These are phyloP conservation scores for Epinephelus lanceolatus DNA, from an alignment of 2,113 vertebrate species.

Conservation along the genomic window DNA sequence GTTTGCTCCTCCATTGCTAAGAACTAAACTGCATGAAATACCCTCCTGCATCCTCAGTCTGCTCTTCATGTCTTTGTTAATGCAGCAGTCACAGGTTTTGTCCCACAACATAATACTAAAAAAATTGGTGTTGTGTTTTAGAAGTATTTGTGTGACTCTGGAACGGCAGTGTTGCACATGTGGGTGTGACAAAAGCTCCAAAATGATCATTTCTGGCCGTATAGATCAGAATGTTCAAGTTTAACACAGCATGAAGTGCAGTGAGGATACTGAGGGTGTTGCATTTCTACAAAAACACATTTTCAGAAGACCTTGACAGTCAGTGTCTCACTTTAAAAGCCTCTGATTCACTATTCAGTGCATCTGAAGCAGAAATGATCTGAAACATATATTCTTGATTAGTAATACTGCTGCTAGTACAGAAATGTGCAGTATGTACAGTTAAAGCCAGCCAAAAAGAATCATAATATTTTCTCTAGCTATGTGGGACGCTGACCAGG, in stretches of 20 bases:
- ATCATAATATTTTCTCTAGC: not conserved
- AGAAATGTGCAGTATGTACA: not conserved
- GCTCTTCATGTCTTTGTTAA: slow-evolving; percentile 11
- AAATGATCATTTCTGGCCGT: fast-evolving
- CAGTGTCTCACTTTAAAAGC: slow-evolving; percentile 34
- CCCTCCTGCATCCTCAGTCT: slow-evolving; percentile 30
- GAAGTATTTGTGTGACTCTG: not conserved
- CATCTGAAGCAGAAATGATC: not conserved
- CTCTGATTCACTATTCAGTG: not conserved
- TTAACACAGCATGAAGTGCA: not conserved
- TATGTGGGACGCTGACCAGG: slow-evolving; percentile 49
- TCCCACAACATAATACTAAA: not conserved
- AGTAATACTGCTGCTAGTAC: not conserved
- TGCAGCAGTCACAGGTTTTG: not conserved
- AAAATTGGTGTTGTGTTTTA: not conserved
- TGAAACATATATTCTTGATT: not conserved
- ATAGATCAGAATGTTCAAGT: not conserved
- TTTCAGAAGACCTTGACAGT: slow-evolving; percentile 39
- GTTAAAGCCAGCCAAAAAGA: not conserved
- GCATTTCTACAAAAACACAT: slow-evolving; percentile 12
- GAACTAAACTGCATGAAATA: slow-evolving; percentile 18
- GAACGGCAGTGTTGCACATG: too few relatives aligned
- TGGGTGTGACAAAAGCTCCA: not conserved
- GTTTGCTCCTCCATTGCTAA: slow-evolving; percentile 46
- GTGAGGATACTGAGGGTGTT: slow-evolving; percentile 36